phyloP scores from a whole-genome alignment of 2,113 vertebrate genomes.

The Ophiodon elongatus region DNA sequence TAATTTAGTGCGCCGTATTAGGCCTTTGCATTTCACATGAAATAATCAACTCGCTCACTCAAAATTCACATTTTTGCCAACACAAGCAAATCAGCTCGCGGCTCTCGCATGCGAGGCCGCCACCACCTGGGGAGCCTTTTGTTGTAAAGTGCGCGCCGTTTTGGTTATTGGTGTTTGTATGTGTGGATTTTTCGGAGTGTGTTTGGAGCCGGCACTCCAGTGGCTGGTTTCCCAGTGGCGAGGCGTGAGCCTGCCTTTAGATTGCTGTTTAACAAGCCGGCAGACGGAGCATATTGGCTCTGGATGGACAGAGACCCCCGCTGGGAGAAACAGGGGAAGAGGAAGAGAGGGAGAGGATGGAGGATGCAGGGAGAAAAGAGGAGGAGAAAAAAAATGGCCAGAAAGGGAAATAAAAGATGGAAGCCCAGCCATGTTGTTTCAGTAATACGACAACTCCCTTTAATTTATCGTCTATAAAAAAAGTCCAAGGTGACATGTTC shows the following conservation, averaged over 20 bases:
- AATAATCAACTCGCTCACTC: slow-evolving; percentile 23
- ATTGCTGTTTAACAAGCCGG: slow-evolving; percentile 83
- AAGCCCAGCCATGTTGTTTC: background rate
- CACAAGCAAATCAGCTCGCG: slow-evolving; percentile 34
- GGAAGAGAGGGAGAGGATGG: slow-evolving; percentile 22
- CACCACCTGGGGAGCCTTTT: slow-evolving; percentile 38
- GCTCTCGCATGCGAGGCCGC: background rate
- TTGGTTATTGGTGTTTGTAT: slow-evolving; percentile 26
- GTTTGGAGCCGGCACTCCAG: slow-evolving; percentile 71
- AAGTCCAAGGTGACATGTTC: background rate
- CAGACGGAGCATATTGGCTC: slow-evolving; percentile 81
- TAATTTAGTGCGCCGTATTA: slow-evolving; percentile 43
- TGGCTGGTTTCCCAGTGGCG: slow-evolving; percentile 75
- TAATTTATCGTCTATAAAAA: background rate
- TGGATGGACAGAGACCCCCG: slow-evolving; percentile 71
- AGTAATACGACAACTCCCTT: background rate
- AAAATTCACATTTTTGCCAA: slow-evolving; percentile 53
- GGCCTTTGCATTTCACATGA: slow-evolving; percentile 39
- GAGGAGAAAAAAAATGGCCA: background rate
- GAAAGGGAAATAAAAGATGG: background rate
- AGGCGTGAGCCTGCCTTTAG: slow-evolving; percentile 84
- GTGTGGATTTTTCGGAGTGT: slow-evolving; percentile 43
- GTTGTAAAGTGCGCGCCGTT: slow-evolving; percentile 17
- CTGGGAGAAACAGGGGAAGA: slow-evolving; percentile 55
- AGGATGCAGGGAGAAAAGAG: background rate